phyloP scores from a whole-genome alignment of 2,113 vertebrate species.

The Hiodon alosoides region DNA sequence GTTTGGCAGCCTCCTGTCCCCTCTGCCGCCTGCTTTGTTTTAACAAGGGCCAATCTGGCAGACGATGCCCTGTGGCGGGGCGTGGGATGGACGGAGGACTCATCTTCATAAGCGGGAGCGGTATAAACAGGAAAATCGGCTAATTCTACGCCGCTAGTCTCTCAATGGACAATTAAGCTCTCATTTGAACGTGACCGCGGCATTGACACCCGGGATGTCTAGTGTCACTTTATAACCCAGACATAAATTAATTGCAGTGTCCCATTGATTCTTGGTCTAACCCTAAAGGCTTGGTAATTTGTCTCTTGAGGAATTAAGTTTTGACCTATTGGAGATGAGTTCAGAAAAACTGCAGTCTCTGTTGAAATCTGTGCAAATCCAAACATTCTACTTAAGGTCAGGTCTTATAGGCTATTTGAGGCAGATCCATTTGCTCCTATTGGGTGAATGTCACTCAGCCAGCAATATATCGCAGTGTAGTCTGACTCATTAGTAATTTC shows the following conservation, averaged over 20 bases:
- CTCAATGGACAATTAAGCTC: too few relatives aligned
- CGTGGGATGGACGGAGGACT: conserved; percentile 23
- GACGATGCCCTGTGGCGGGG: conserved; percentile 8
- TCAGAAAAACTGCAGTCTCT: conserved; percentile 47
- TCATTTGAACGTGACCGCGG: too few relatives aligned
- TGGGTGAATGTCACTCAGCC: neutral
- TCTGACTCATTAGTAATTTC: neutral
- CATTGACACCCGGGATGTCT: neutral
- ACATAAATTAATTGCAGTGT: neutral
- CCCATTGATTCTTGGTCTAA: conserved; percentile 29
- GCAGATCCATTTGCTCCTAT: neutral
- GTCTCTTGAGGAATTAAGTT: conserved; percentile 48
- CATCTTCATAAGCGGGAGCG: conserved; percentile 27
- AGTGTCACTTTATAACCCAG: neutral
- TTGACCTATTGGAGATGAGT: conserved; percentile 53
- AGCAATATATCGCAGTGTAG: neutral
- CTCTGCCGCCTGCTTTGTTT: conserved; percentile 2
- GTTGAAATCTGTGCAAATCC: conserved; percentile 36
- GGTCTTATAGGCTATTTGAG: neutral
- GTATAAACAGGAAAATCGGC: conserved; percentile 45
- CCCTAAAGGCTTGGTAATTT: conserved; percentile 45
- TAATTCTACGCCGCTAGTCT: conserved; percentile 20
- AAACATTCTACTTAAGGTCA: neutral
- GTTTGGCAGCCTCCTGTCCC: neutral
- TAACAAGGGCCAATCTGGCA: neutral